These are phyloP conservation scores for Hoplodrina blanda DNA, from an alignment of 2,888 invertebrate species.

Conservation along the genomic window DNA sequence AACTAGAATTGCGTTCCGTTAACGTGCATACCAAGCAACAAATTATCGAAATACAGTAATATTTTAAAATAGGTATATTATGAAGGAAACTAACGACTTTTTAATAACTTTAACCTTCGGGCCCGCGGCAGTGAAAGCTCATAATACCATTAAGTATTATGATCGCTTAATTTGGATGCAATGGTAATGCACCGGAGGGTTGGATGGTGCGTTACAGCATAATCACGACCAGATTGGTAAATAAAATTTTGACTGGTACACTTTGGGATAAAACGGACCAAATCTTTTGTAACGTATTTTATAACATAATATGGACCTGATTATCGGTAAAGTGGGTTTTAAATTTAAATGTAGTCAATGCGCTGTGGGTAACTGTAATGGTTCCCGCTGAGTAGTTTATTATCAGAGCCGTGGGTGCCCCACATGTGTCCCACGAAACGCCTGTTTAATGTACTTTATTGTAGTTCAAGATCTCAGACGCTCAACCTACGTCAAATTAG, in stretches of 20 bases:
- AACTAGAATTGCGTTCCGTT: neutral
- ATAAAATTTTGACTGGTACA: slow-evolving; percentile 21
- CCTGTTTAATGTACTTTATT: slow-evolving; percentile 19
- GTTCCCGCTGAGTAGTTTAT: slow-evolving; percentile 35
- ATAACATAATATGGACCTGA: neutral
- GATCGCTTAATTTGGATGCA: slow-evolving; percentile 68
- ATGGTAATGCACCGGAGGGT: slow-evolving; percentile 47
- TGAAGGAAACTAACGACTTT: slow-evolving; percentile 60
- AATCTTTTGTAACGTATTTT: slow-evolving; percentile 22
- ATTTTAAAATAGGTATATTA: slow-evolving; percentile 12
- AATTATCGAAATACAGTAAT: slow-evolving; percentile 1
- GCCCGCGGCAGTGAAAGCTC: slow-evolving; percentile 65
- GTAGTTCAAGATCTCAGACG: neutral
- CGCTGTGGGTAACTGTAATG: slow-evolving; percentile 33
- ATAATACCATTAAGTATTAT: slow-evolving; percentile 52
- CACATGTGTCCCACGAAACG: slow-evolving; percentile 11
- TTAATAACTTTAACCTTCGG: slow-evolving; percentile 62
- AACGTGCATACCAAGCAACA: neutral
- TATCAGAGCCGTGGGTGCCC: slow-evolving; percentile 37
- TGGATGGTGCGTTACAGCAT: slow-evolving; percentile 34
- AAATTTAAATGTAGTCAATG: slow-evolving; percentile 30
- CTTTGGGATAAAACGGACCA: slow-evolving; percentile 10
- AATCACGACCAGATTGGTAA: slow-evolving; percentile 30
- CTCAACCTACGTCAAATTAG: neutral
- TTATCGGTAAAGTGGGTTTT: slow-evolving; percentile 17